Evolutionary conservation across 2,113 vertebrate genomes (phyloP), one percentile per base, ranked within the genome.

Genomic region (Ciconia stormi): DNA sequence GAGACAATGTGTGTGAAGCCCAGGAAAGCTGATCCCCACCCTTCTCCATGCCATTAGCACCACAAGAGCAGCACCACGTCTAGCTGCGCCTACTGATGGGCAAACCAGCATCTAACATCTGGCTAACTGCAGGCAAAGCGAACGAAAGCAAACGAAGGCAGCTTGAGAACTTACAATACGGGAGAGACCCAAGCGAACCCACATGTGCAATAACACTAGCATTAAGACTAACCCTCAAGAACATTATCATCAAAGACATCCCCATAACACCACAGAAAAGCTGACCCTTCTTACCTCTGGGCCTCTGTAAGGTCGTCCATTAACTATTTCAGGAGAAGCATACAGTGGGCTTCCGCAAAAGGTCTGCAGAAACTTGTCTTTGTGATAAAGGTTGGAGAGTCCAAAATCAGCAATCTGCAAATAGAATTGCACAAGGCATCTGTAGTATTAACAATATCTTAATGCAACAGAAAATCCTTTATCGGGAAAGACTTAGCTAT

Each of bases 281-380:
- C 36, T 32, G 49, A 70, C 25, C 36, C 52, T 56, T 59, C 98
- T 97, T 97, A 99, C 99, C 99, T 99, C 99, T 26, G 99, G 99
- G 83, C 99, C 99, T 76, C 98, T 98, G 95, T 99, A 99, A 34
- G 99, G 99, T 95, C 99, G 98, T 92, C 99, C 99, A 86, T 99
- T 99, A 96, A 99, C 99, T 67, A 99, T 99, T 98, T 99, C 99
- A 44, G 99, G 99, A 74, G 99, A 99, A 42, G 99, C 99, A 38
- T 99, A 99, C 20, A 99, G 98, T 2, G 99, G 99, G 72, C 99
- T 99, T 69, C 99, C 99, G 21, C 99, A 99, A 97, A 99, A 99
- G 4, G 99, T 99, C 95, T 99, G 99, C 90, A 99, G 97, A 97
- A 99, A 98, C 95, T 99, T 99, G 97, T 99, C 99, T 95, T 99